Evolutionary conservation across 2,113 vertebrate genomes (phyloP), one percentile per base, ranked within the genome.

Genomic region (Crypturellus undulatus): DNA sequence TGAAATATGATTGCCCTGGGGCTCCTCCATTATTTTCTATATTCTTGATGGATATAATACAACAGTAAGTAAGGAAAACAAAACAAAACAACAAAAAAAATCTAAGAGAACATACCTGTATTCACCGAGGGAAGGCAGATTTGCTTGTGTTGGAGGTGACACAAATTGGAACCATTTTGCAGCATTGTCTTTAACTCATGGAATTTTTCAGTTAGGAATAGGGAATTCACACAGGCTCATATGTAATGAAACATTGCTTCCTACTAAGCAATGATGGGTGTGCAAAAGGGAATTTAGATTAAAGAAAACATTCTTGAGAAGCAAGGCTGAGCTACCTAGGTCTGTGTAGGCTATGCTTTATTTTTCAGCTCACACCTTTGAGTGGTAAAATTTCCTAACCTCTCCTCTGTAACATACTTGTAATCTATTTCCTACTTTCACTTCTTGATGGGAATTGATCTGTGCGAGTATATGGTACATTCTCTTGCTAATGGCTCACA

Each of bases 401-500:
- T 2, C 45, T 72, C n/a, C n/a, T n/a, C 8, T 52, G 2, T 43
- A 87, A 83, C 32, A 75, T 15, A 38, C 75, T 80, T 86, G 51
- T 81, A 43, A 92, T 88, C 83, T 90, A n/a, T 90, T 70, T 88
- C 25, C 32, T 79, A 8, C 43, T 91, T 73, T 87, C 54, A 38
- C 12, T 77, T 36, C 60, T 82, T 63, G 75, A 67, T 84, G 63
- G 71, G 49, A 77, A 91, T 85, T 70, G 54, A 73, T 89, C 59
- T 79, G 34, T 79, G 65, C 68, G 79, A 87, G n/a, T 67, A 56
- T n/a, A 43, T 64, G 68, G 70, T 92, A 73, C 15, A 16, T 36
- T 70, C 43, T 79, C n/a, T 84, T 79, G 68, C 42, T 91, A 92
- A 86, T 84, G 72, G 79, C 51, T 92, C 72, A 93, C 93, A 95